Base-by-base conservation (phyloP, 2,797 vertebrate genomes). In the Anas bahamensis region DNA sequence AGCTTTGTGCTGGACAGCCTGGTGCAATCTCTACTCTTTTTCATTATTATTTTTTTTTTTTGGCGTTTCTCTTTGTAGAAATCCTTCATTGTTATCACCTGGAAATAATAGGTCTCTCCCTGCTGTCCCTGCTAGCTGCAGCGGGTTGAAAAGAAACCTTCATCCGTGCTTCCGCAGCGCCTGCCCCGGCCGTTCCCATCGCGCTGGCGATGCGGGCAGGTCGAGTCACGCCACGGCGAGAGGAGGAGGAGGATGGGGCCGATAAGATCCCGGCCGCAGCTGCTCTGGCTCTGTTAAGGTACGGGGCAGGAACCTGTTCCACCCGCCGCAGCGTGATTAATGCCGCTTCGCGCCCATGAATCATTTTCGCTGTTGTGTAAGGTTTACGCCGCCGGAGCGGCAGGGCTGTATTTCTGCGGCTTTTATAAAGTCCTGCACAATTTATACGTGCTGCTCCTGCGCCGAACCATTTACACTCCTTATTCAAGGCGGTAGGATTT, bases 361-460 rank as follows among this genome's bases (percentile, higher is more conserved):
- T 97, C 95, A 96, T 74, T 83, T 91, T 0, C 44, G 59, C 65
- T 39, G 71, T 92, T 93, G 92, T 89, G 95, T 77, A 91, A 94
- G 89, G 87, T 81, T 93, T 88, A 89, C 21, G 21, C 71, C 29
- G 35, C 69, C 77, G 11, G 18, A 33, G 39, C 33, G 2, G 88
- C 84, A 74, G 70, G 50, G 83, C 35, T 89, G 85, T 94, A 94
- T 97, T 94, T 95, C 85, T 91, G 88, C 11, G 29, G 64, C 60
- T 94, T 91, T 94, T 94, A 77, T 87, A 82, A 95, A 93, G 87
- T 88, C 64, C 86, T 53, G 52, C 37, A 18, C 77, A 82, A 96
- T 96, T 96, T 94, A 96, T 95, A 76, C 1, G 8, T 31, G 39
- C 64, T 82, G 21, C 55, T 91, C 9, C 81, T 72, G 85, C 76